These are phyloP conservation scores for Calephelis nemesis DNA, from an alignment of 1,140 invertebrate genomes.

Conservation along the genomic window DNA sequence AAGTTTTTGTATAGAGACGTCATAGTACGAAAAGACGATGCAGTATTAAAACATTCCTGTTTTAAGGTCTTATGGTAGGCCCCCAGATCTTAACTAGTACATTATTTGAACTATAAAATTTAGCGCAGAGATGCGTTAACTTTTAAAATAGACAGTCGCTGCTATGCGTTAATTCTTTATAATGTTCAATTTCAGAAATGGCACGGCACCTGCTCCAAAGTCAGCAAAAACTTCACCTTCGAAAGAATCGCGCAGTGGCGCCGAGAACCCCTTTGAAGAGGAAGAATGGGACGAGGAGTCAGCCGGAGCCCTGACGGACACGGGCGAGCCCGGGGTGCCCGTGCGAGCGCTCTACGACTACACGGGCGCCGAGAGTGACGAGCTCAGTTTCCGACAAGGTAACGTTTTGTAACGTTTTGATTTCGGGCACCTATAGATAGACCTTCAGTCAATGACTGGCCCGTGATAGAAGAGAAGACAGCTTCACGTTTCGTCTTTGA, in stretches of 20 bases:
- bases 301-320: constrained; percentile 91
- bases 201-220: constrained; percentile 64
- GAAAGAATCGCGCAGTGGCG: constrained; percentile 42
- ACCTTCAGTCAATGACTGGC: too few relatives aligned
- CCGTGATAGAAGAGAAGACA: too few relatives aligned
- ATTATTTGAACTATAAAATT: too few relatives aligned
- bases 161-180: neutral
- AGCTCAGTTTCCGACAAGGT: constrained; percentile 97
- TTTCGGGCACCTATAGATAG: too few relatives aligned
- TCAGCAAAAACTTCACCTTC: constrained; percentile 57
- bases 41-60: too few relatives aligned
- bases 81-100: too few relatives aligned
- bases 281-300: constrained; percentile 93
- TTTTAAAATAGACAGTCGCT: too few relatives aligned
- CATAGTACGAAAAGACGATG: too few relatives aligned
- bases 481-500: too few relatives aligned
- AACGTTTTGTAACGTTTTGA: neutral
- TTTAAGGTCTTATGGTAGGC: too few relatives aligned
- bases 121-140: too few relatives aligned
- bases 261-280: constrained; percentile 89
- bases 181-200: constrained; percentile 56
- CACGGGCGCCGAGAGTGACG: constrained; percentile 96
- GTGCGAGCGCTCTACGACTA: constrained; percentile 98
- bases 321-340: constrained; percentile 94
- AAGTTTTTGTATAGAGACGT: too few relatives aligned